These are phyloP conservation scores for Tetraodon nigroviridis DNA, from an alignment of 2,113 vertebrate species.

Conservation along the genomic window DNA sequence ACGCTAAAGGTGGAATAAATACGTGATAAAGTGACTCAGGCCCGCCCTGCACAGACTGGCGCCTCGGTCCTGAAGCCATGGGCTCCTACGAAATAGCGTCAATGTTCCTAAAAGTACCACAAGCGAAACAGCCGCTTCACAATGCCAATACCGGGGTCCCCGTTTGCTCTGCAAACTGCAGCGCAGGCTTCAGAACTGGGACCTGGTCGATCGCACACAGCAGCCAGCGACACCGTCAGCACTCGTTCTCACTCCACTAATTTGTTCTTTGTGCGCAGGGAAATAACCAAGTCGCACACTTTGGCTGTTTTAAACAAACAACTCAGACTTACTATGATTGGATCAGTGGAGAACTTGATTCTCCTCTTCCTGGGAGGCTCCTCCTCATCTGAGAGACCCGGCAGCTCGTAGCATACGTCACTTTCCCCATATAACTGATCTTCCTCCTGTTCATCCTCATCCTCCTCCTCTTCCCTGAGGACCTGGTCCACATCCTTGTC, in stretches of 20 bases:
- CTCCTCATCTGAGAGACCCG: slow-evolving; percentile 87
- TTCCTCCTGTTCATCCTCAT: slow-evolving; percentile 57
- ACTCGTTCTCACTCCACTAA: slow-evolving; percentile 34
- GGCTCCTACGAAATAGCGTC: slow-evolving; percentile 45
- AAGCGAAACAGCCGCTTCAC: slow-evolving; percentile 13
- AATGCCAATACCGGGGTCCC: slow-evolving; percentile 12
- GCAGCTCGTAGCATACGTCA: slow-evolving; percentile 81
- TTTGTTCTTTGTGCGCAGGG: slow-evolving; percentile 37
- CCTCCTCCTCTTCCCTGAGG: slow-evolving; percentile 68
- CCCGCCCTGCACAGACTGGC: slow-evolving; percentile 5
- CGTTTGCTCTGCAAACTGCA: slow-evolving; percentile 2
- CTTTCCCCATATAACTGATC: slow-evolving; percentile 75
- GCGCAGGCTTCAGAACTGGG: slow-evolving; percentile 14
- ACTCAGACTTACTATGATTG: slow-evolving; percentile 79
- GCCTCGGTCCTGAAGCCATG: slow-evolving; percentile 14
- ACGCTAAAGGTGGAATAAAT: neutral
- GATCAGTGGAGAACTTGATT: slow-evolving; percentile 85
- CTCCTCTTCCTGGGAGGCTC: slow-evolving; percentile 73
- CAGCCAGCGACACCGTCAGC: slow-evolving; percentile 35
- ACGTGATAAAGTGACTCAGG: slow-evolving; percentile 13
- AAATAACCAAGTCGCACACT: slow-evolving; percentile 43
- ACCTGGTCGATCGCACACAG: slow-evolving; percentile 35
- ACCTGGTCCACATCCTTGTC: slow-evolving; percentile 75
- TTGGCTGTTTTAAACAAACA: slow-evolving; percentile 37
- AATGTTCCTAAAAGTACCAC: slow-evolving; percentile 50